These are phyloP conservation scores for Macrosoma leucophasiata DNA, from an alignment of 2,888 invertebrate genomes.

Conservation along the genomic window DNA sequence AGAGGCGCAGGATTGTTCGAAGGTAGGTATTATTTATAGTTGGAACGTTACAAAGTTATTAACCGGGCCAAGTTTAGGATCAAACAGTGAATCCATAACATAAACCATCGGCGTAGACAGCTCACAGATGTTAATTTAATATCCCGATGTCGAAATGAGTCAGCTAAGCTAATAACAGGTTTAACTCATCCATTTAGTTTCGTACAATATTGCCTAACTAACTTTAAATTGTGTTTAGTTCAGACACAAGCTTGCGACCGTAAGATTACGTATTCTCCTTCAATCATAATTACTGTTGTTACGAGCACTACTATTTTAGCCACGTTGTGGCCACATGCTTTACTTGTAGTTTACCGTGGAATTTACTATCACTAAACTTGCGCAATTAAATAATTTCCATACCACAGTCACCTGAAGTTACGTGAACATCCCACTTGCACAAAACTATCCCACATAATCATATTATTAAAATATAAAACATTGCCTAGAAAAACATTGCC, in stretches of 20 bases:
- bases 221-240: slow-evolving; percentile 17
- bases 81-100: slow-evolving; percentile 7
- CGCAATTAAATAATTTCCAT: no score
- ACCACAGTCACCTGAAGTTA: no score
- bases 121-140: slow-evolving; percentile 31
- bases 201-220: slow-evolving; percentile 22
- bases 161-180: slow-evolving; percentile 26
- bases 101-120: slow-evolving; percentile 22
- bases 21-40: slow-evolving; percentile 53
- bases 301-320: no score
- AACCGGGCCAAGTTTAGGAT: slow-evolving; percentile 24
- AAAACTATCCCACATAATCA: no score
- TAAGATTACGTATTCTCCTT: slow-evolving; percentile 23
- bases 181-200: slow-evolving; percentile 21
- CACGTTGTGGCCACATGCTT: no score
- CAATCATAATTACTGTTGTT: no score
- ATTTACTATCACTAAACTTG: no score
- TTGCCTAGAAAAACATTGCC: no score
- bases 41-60: slow-evolving; percentile 31
- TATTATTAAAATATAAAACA: no score
- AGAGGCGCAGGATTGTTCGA: slow-evolving; percentile 48
- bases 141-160: slow-evolving; percentile 31
- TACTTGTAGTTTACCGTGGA: no score
- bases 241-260: slow-evolving; percentile 25
- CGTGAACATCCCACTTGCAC: no score